Evolutionary conservation across 1,140 invertebrate genomes (phyloP), one percentile per base, ranked within the genome.

Genomic region (Lepidostoma basale): DNA sequence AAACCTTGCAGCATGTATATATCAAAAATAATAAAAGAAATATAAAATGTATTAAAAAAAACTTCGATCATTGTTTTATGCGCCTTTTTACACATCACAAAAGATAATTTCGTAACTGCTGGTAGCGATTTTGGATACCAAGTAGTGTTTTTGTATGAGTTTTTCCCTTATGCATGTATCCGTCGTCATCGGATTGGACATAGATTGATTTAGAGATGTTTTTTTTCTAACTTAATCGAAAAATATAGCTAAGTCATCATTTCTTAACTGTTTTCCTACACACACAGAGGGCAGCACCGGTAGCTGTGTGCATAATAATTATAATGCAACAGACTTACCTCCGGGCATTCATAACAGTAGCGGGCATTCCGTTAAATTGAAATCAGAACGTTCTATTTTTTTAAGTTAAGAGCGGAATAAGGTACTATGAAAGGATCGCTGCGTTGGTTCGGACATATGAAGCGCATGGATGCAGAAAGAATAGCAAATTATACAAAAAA

Each of bases 171-270:
- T 56, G 42, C 52, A 18, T 36, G 28, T 56, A 30, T 56, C 26
- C 28, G 52, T 22, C 28, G 26, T n/a, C n/a, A 18, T 9, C 14
- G 16, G 52, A 56, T 56, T 56, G 20, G 52, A 56, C 52, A 56
- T 36, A 30, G 28, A 33, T 18, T 18, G 28, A 33, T 56, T 30
- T 56, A 56, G 52, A 56, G n/a, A 33, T 36, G 28, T 56, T 56
- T 56, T 56, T 56, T 56, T 49, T 25, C n/a, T 20, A 20, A 20
- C 52, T 56, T 56, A 56, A 56, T 56, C 52, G 52, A 56, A 56
- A 56, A 56, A 56, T 56, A 36, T 56, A 16, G 52, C 52, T n/a
- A 16, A 22, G 52, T 56, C 52, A 56, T 56, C 28, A 18, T 18
- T 39, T 12, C 16, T 33, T 56, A 33, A 56, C 52, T 20, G 52